Base-by-base conservation (phyloP, 2,888 invertebrate genomes). In the Clepsis dumicolana region DNA sequence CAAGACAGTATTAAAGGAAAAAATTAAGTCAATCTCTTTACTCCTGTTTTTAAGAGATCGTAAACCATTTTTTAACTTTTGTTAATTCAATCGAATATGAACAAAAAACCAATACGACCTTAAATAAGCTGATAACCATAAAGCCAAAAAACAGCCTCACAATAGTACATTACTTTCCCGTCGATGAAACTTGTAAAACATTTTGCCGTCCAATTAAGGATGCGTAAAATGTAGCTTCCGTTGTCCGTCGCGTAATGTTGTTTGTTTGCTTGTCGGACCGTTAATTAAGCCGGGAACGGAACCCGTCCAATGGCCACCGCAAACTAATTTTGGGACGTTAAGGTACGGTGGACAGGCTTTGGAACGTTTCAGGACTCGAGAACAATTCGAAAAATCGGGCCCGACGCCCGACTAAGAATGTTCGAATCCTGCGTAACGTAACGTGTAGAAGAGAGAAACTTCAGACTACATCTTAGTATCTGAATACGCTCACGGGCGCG, bases 241-340 rank as follows among this genome's bases (percentile, higher is more conserved):
- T 18, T 54, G 38, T 35, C 56, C 21, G 59, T 29, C 35, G 8
- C 50, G 62, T 41, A 66, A 61, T 66, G 66, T 62, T 67, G 66
- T 67, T 62, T 67, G 66, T 66, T 66, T 66, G 62, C 48, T 60
- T 66, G 65, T 53, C 27, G 53, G 65, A 4, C 54, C 27, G 62
- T 62, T 67, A 67, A 67, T 67, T 67, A 67, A 57, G 62, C 57
- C 56, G 38, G 54, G 24, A 41, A 27, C 62, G 25, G 65, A 61
- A 56, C 35, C 53, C 60, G 16, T 62, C 38, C 54, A 57, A 48
- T 61, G 24, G 32, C 48, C 41, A 16, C 56, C 56, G 56, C 50
- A 29, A 38, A 67, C 67, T 63, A 57, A 67, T 63, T 62, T 63
- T 1, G 67, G 62, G n/a, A 48, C 54, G 44, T 56, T 48, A 29